phyloP scores from a whole-genome alignment of 2,797 vertebrate genomes.

The Eulemur mongoz region DNA sequence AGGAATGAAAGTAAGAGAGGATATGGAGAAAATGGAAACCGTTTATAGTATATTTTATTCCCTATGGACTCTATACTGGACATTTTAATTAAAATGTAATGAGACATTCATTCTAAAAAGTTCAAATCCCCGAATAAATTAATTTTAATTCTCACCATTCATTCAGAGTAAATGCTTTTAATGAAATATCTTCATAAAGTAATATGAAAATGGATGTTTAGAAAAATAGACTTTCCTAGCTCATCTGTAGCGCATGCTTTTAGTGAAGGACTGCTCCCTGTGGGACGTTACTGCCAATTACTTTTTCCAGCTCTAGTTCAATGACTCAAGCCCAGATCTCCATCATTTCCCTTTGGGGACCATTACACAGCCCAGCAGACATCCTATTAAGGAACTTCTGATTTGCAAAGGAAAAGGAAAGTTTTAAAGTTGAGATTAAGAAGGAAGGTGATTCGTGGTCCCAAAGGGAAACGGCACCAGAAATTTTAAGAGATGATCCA shows the following conservation, averaged over 20 bases:
- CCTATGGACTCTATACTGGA: not conserved
- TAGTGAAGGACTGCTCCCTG: not conserved
- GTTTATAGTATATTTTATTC: not conserved
- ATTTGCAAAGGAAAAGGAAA: slow-evolving; percentile 45
- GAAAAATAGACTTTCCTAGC: not conserved
- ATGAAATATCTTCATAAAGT: slow-evolving; percentile 45
- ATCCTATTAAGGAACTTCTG: slow-evolving; percentile 65
- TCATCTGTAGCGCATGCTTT: not conserved
- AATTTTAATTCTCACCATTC: slow-evolving; percentile 32
- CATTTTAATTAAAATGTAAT: not conserved
- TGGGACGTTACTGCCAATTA: not conserved
- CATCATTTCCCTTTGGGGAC: slow-evolving; percentile 57
- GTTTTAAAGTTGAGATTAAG: slow-evolving; percentile 34
- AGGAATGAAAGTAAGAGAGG: not conserved
- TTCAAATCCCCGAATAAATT: slow-evolving; percentile 49
- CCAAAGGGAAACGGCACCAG: slow-evolving; percentile 14
- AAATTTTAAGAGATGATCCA: not conserved
- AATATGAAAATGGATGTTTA: slow-evolving; percentile 12
- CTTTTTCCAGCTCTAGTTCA: not conserved
- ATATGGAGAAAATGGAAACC: slow-evolving; percentile 8
- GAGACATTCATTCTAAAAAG: slow-evolving; percentile 29
- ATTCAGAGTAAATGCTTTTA: slow-evolving; percentile 47
- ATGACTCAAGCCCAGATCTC: slow-evolving; percentile 37
- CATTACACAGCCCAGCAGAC: not conserved
- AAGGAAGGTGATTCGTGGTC: slow-evolving; percentile 63